Base-by-base conservation (phyloP, 2,113 vertebrate species). In the Strix aluco region DNA sequence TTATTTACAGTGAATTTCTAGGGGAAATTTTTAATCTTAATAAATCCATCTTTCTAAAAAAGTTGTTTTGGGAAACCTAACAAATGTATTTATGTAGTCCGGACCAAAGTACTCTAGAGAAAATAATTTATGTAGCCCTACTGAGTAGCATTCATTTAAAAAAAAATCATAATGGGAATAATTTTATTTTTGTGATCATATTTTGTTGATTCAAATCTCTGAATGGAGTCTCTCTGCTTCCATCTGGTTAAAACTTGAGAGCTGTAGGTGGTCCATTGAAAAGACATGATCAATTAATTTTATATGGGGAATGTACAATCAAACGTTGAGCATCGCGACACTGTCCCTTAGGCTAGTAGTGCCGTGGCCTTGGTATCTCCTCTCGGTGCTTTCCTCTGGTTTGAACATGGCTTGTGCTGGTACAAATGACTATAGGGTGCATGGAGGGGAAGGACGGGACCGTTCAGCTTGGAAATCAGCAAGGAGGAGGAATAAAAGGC, bases 1-100 rank as follows among this genome's bases (percentile, higher is more conserved):
- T 92, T 88, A 92, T 92, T 92, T 90, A 78, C 80, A 66, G 80
- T 74, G 69, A 38, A 83, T 86, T 89, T 96, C 69, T 63, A 91
- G 80, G 72, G 91, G 69, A 92, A 84, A 51, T 47, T 72, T 89
- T 75, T 44, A 18, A 44, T 94, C 44, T 67, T 73, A 54, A 61
- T 72, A 79, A 44, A 90, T 73, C 34, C 4, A 2, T 83, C 79
- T 66, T 78, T 66, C 36, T 40, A 70, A 38, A 91, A 78, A 81
- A 44, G 25, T 19, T 62, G 42, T 51, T 46, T n/a, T 13, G 44
- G 73, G 54, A 75, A 80, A 80, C 18, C 47, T 58, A 34, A 57
- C 21, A 23, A n/a, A 55, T 5, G 6, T 40, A 2, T 52, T 55
- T 52, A 44, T 58, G 61, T 67, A 90, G 67, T 40, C 81, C 62